phyloP scores from a whole-genome alignment of 2,888 invertebrate species.

The Melanostoma scalare region DNA sequence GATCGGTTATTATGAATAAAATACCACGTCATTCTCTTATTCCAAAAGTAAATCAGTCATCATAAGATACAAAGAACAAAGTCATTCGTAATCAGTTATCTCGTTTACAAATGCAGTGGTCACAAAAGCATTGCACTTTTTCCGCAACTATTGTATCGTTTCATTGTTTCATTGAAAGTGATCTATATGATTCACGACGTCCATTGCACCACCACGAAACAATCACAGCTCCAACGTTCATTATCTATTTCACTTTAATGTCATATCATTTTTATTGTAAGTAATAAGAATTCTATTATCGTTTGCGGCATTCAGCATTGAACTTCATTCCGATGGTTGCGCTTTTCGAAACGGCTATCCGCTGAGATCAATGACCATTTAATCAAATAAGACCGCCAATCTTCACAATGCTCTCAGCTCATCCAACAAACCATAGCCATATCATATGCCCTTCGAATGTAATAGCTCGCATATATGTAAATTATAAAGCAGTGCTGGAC shows the following conservation, averaged over 20 bases:
- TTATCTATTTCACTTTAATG: conserved; percentile 48
- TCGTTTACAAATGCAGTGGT: no score
- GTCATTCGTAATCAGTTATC: no score
- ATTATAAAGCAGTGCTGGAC: conserved; percentile 2
- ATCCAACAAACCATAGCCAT: conserved; percentile 16
- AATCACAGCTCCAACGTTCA: no score
- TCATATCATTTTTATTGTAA: conserved; percentile 4
- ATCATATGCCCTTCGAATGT: conserved; percentile 16
- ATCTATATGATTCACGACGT: no score
- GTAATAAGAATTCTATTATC: conserved; percentile 43
- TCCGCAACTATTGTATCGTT: no score
- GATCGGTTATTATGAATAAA: no score
- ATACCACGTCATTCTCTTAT: no score
- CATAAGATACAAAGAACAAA: no score
- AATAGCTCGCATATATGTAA: conserved; percentile 1
- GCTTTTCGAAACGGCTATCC: background rate
- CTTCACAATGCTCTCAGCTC: conserved; percentile 13
- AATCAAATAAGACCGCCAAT: conserved; percentile 53
- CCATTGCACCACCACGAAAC: conserved; percentile 6
- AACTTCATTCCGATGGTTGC: conserved; percentile 54
- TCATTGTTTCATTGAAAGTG: no score
- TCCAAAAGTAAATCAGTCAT: no score
- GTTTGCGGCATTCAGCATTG: conserved; percentile 57
- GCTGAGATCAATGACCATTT: conserved; percentile 66
- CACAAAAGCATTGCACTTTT: no score